Evolutionary conservation across 2,797 vertebrate genomes (phyloP).

Genomic region (Pseudochaenichthys georgianus): DNA sequence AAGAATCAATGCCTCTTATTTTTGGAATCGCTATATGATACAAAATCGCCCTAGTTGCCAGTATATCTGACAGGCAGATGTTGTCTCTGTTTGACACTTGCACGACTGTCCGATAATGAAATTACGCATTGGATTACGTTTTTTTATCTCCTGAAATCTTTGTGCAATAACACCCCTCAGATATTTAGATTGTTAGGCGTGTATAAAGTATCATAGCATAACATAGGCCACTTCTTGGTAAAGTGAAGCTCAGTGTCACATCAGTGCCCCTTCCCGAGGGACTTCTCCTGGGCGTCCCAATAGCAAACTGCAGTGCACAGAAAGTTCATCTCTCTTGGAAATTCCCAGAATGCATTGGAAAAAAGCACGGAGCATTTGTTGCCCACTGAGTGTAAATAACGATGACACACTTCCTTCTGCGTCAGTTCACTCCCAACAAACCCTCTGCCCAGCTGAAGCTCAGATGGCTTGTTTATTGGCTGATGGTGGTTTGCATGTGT

Average conservation of each 20-base stretch:
- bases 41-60: too few species aligned
- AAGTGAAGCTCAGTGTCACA: background rate
- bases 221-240: background rate
- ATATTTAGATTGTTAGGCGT: background rate
- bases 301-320: slow-evolving; percentile 15
- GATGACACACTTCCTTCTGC: slow-evolving; percentile 27
- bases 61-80: too few species aligned
- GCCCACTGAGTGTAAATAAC: slow-evolving; percentile 50
- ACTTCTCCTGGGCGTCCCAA: background rate
- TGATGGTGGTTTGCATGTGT: background rate
- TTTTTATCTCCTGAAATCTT: too few species aligned
- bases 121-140: too few species aligned
- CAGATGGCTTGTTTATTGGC: background rate
- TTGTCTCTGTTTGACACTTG: too few species aligned
- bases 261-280: slow-evolving; percentile 14
- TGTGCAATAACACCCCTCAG: too few species aligned
- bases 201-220: background rate
- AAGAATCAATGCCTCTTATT: too few species aligned
- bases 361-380: slow-evolving; percentile 23
- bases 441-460: slow-evolving; percentile 9
- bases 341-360: slow-evolving; percentile 41
- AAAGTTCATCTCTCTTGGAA: slow-evolving; percentile 39
- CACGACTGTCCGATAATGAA: too few species aligned
- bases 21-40: too few species aligned
- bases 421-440: slow-evolving; percentile 31